These are phyloP conservation scores for Mastigias papua DNA, from an alignment of 30 jellyfish, hydroid and myxozoan species.

Conservation along the genomic window DNA sequence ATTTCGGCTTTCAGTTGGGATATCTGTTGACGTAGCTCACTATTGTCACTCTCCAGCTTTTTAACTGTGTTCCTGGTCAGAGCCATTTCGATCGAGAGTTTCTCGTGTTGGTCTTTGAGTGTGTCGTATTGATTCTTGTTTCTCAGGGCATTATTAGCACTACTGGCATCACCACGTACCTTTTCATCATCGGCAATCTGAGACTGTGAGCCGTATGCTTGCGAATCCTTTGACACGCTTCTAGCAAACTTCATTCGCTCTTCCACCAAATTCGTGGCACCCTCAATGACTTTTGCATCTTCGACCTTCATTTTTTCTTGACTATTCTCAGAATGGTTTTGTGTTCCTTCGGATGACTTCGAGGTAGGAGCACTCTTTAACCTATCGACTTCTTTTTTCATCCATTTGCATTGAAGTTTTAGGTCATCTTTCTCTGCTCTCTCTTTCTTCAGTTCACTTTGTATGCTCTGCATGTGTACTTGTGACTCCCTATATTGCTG, in stretches of 20 bases:
- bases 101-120: constrained; percentile 60
- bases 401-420: constrained; percentile 17
- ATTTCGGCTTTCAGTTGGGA: constrained; percentile 62
- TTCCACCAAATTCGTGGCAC: constrained; percentile 16
- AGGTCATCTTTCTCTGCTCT: constrained; percentile 55
- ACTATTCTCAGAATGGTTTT: not conserved
- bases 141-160: not conserved
- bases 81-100: constrained; percentile 70
- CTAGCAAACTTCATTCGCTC: constrained; percentile 32
- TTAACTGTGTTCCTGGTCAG: constrained; percentile 58
- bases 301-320: constrained; percentile 1
- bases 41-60: constrained; percentile 65
- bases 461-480: constrained; percentile 29
- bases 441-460: constrained; percentile 37
- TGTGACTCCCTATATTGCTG: constrained; percentile 67
- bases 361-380: not conserved
- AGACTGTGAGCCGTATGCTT: not conserved
- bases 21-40: constrained; percentile 60
- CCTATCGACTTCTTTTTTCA: constrained; percentile 39
- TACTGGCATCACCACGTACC: not conserved
- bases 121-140: not conserved
- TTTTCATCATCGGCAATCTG: not conserved
- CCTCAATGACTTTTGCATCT: not conserved
- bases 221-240: not conserved
- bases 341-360: not conserved